These are phyloP conservation scores for Dicaeum eximium DNA, from an alignment of 2,113 vertebrate species.

Conservation along the genomic window DNA sequence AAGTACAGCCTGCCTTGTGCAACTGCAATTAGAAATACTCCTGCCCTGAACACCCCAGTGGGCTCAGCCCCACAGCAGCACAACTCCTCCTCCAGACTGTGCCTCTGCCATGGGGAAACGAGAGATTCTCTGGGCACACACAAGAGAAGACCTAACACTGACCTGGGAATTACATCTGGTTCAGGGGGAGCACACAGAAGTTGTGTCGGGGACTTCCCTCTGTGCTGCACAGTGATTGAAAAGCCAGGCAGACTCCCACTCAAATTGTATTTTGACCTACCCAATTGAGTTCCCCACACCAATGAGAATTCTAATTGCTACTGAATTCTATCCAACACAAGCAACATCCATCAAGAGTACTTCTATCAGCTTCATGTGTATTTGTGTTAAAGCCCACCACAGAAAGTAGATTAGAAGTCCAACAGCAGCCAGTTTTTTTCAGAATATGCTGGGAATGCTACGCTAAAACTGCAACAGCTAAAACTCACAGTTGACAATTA, in stretches of 20 bases:
- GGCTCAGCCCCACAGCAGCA: background rate
- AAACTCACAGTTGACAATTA: background rate
- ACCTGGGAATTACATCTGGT: background rate
- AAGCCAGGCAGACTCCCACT: background rate
- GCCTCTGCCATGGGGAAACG: accelerated
- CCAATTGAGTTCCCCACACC: background rate
- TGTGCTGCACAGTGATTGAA: background rate
- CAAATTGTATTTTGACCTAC: background rate
- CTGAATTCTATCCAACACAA: background rate
- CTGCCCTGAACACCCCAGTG: background rate
- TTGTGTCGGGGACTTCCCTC: background rate
- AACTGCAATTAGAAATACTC: background rate
- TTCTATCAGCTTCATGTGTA: background rate
- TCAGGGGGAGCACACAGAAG: background rate
- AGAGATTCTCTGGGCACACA: background rate
- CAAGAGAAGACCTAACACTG: background rate
- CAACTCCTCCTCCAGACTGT: background rate
- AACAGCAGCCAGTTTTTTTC: background rate
- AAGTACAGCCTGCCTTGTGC: background rate
- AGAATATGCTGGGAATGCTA: background rate
- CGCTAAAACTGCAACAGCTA: background rate
- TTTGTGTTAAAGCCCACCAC: background rate
- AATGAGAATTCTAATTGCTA: background rate
- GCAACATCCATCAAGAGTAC: background rate
- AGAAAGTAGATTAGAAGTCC: background rate